phyloP scores from a whole-genome alignment of 2,888 invertebrate species.

The Oligia fasciuncula region DNA sequence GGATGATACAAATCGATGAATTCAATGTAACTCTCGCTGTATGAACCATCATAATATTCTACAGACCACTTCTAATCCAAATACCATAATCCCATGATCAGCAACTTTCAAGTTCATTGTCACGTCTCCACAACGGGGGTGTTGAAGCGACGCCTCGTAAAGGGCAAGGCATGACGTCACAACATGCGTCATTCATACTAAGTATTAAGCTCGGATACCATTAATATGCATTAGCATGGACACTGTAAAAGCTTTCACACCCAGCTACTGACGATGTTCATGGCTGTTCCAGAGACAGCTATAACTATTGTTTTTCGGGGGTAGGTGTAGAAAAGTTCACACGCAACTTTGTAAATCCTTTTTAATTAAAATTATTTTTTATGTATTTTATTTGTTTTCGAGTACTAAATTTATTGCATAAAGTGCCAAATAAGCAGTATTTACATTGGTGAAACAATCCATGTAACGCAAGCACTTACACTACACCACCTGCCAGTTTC shows the following conservation, averaged over 20 bases:
- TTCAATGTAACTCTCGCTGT: too few species aligned
- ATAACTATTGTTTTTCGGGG: too few species aligned
- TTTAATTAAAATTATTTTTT: too few species aligned
- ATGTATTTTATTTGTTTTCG: too few species aligned
- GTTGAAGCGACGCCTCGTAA: conserved; percentile 51
- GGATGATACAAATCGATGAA: background rate
- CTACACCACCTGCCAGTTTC: too few species aligned
- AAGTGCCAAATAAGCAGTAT: too few species aligned
- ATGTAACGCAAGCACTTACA: too few species aligned
- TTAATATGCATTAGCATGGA: conserved; percentile 75
- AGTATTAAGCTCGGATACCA: conserved; percentile 63
- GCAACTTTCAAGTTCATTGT: conserved; percentile 73
- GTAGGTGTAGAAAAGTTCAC: too few species aligned
- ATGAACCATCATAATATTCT: background rate
- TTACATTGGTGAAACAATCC: too few species aligned
- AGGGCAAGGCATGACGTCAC: conserved; percentile 71
- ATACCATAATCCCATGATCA: conserved; percentile 27
- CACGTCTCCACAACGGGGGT: conserved; percentile 60
- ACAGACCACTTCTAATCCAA: background rate
- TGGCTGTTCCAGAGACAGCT: conserved; percentile 13
- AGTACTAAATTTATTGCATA: too few species aligned
- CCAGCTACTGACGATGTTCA: conserved; percentile 34
- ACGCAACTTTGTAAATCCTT: too few species aligned
- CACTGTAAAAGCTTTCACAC: conserved; percentile 61
- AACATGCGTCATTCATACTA: conserved; percentile 63